These are phyloP conservation scores for Megalops atlanticus DNA, from an alignment of 2,113 vertebrate genomes.

Conservation along the genomic window DNA sequence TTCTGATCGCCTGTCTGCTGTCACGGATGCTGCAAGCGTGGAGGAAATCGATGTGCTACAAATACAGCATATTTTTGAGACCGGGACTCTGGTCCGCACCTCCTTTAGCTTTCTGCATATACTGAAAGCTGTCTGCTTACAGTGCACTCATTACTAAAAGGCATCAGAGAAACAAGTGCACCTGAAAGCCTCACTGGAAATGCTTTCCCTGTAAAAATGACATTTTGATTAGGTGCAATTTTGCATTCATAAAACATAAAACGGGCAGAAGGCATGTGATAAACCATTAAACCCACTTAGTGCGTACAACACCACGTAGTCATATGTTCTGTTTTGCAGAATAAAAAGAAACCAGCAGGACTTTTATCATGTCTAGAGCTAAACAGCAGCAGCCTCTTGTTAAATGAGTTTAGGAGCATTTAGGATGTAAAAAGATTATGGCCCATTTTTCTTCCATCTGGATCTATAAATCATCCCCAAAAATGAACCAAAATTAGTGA, in stretches of 20 bases:
- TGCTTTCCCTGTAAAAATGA: too few species aligned
- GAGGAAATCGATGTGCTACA: too few species aligned
- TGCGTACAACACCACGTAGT: neutral
- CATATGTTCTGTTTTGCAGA: slow-evolving; percentile 26
- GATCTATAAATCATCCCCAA: neutral
- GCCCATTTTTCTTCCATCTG: slow-evolving; percentile 30
- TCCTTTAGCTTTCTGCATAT: too few species aligned
- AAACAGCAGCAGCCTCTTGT: neutral
- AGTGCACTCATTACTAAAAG: too few species aligned
- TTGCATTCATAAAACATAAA: too few species aligned
- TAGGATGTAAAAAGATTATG: slow-evolving; percentile 16
- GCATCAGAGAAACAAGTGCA: too few species aligned
- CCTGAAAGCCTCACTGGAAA: too few species aligned
- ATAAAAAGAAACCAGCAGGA: slow-evolving; percentile 20
- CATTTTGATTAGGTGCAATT: too few species aligned
- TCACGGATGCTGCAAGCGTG: too few species aligned
- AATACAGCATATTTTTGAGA: too few species aligned
- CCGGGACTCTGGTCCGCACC: too few species aligned
- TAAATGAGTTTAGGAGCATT: slow-evolving; percentile 24
- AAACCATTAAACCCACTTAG: neutral
- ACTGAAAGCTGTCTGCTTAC: too few species aligned
- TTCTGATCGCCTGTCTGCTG: neutral
- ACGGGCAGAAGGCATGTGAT: neutral
- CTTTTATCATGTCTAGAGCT: slow-evolving; percentile 13
- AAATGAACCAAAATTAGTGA: neutral